These are phyloP conservation scores for Columba janthina DNA, from an alignment of 2,113 vertebrate genomes.

Conservation along the genomic window DNA sequence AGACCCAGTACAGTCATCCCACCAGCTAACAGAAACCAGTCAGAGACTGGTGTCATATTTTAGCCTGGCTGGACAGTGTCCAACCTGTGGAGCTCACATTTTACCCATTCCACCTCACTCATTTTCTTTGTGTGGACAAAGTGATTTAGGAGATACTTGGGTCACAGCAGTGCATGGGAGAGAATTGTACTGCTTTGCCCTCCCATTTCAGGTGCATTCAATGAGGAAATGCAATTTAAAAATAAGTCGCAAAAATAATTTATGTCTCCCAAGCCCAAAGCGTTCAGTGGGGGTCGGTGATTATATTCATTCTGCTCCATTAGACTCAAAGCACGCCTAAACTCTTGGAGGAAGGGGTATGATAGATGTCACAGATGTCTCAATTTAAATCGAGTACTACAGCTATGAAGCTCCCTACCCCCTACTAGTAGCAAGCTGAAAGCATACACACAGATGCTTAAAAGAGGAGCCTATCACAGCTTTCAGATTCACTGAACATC, in stretches of 20 bases:
- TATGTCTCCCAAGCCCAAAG: not conserved
- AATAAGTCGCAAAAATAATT: not conserved
- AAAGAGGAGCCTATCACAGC: not conserved
- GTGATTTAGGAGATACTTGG: not conserved
- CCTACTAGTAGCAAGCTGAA: constrained; percentile 5
- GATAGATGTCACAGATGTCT: not conserved
- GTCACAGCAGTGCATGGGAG: not conserved
- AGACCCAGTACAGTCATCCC: not conserved
- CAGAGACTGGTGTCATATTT: not conserved
- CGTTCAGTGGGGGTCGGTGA: not conserved
- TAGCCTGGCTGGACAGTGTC: not conserved
- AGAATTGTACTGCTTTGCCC: not conserved
- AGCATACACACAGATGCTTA: not conserved
- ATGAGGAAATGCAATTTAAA: not conserved
- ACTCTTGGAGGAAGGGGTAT: not conserved
- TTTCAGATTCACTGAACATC: constrained; percentile 9
- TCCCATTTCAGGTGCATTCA: not conserved
- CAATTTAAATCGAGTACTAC: not conserved
- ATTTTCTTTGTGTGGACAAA: not conserved
- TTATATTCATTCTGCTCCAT: not conserved
- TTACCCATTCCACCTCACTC: not conserved
- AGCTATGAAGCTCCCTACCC: not conserved
- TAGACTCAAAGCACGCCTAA: not conserved
- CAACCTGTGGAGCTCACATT: not conserved
- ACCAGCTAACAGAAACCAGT: not conserved